Evolutionary conservation across 2,888 invertebrate genomes (phyloP).

Genomic region (Chrysina gloriosa): DNA sequence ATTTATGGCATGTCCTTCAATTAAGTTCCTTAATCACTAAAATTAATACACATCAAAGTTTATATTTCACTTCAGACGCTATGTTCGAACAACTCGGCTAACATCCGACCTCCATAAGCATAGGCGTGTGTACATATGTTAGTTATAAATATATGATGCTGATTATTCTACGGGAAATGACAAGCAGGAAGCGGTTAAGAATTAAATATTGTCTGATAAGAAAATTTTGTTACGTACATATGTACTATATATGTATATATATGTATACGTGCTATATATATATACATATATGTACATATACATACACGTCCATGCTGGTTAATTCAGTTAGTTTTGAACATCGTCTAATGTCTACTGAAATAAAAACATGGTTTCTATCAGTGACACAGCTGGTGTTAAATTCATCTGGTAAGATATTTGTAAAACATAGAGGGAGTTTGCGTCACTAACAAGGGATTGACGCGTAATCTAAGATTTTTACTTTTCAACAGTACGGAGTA

Average conservation of each 20-base stretch:
- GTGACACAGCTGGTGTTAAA: not conserved
- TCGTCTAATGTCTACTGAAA: not conserved
- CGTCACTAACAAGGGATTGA: no score
- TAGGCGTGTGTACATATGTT: no score
- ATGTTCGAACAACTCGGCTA: not conserved
- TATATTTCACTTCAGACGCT: slow-evolving; percentile 13
- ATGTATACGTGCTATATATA: no score
- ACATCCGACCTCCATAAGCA: slow-evolving; percentile 3
- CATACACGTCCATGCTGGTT: no score
- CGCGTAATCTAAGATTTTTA: no score
- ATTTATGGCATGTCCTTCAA: slow-evolving; percentile 25
- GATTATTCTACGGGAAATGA: slow-evolving; percentile 29
- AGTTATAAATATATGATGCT: not conserved
- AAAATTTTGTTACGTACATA: slow-evolving; percentile 16
- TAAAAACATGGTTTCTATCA: slow-evolving; percentile 9
- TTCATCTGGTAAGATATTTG: slow-evolving; percentile 7
- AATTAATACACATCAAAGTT: slow-evolving; percentile 8
- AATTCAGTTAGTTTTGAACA: no score
- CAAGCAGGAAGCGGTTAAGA: slow-evolving; percentile 13
- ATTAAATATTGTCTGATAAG: slow-evolving; percentile 25
- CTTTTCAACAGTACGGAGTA: no score
- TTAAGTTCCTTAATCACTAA: slow-evolving; percentile 5
- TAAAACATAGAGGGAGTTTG: slow-evolving; percentile 10
- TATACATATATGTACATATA: not conserved
- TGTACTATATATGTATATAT: no score